Conservation (phyloP, 2,113 vertebrate species). For the Lanius ludovicianus region DNA sequence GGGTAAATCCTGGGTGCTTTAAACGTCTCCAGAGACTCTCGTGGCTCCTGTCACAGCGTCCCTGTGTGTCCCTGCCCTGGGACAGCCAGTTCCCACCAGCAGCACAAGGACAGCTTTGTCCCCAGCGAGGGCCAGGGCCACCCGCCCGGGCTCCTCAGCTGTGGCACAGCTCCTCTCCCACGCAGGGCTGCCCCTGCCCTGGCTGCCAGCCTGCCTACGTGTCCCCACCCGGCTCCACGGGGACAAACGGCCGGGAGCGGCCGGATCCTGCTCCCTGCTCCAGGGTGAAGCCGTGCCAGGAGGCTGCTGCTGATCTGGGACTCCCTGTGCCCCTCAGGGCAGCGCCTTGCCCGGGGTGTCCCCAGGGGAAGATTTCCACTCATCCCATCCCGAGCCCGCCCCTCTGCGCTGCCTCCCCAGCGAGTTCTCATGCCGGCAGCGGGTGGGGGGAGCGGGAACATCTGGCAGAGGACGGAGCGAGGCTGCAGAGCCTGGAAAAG, state of each 20-base stretch:
- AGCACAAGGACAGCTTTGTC: neutral
- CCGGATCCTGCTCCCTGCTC: neutral
- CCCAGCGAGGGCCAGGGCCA: neutral
- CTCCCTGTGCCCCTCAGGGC: neutral
- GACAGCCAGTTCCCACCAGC: neutral
- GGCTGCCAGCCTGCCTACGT: neutral
- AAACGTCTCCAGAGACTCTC: rapidly evolving
- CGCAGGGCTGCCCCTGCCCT: neutral
- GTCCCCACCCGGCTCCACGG: neutral
- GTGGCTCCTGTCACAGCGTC: neutral
- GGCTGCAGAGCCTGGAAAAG: neutral
- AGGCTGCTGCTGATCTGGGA: conserved; percentile 69
- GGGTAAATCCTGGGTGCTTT: neutral
- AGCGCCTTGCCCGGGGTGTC: neutral
- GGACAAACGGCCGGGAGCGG: neutral
- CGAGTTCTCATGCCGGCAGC: neutral
- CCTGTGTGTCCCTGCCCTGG: neutral
- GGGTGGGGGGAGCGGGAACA: neutral
- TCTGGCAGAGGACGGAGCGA: neutral
- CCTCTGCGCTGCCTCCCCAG: neutral
- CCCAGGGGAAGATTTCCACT: neutral
- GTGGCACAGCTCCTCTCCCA: neutral
- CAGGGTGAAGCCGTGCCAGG: conserved; percentile 66
- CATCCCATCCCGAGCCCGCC: neutral
- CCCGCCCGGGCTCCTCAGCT: neutral